Evolutionary conservation across 2,797 vertebrate genomes (phyloP), one percentile per base, ranked within the genome.

Genomic region (Lycodopsis pacificus): DNA sequence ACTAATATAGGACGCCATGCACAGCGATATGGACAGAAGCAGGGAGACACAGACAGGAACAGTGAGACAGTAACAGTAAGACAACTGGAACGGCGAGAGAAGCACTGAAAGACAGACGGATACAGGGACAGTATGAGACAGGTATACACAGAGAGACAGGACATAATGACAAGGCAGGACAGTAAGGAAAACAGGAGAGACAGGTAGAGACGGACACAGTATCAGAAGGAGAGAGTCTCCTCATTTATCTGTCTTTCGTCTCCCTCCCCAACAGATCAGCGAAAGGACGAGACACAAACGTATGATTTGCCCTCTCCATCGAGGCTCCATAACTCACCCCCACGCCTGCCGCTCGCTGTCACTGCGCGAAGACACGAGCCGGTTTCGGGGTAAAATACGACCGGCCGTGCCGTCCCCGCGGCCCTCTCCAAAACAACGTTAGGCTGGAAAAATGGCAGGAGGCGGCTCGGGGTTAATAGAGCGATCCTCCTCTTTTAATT

Each of bases 401-500:
- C 58, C 0, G 22, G 67, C 46, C 1, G 48, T 7, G 12, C 20
- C 9, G 62, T 89, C 90, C 89, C 91, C 1, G 70, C 25, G 81
- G 91, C 58, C 90, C 88, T 74, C 80, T 90, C 72, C 87, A 61
- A 85, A 90, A 89, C 88, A 88, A 82, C 77, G 61, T 77, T 65
- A 74, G 53, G 70, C 71, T 54, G 86, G 81, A 91, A 78, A 89
- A 88, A 93, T 91, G 80, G 87, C 86, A 40, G 58, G n/a, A 73
- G 87, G 38, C 83, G 87, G 51, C 81, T 20, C 2, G 12, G 64
- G 92, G 92, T 93, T 93, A 93, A 93, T 93, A 86, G 91, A 93
- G 87, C 40, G 38, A 34, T 81, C 82, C 80, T 84, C 89, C 80
- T 86, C 86, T 92, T 91, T 93, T 93, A 93, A 93, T 93, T 93